A percentile compares a stretch with the other conserved stretches of the same genome.
These are phyloP conservation scores for Parnassius orleans DNA, from an alignment of 2,888 invertebrate genomes.

Conservation along the genomic window DNA sequence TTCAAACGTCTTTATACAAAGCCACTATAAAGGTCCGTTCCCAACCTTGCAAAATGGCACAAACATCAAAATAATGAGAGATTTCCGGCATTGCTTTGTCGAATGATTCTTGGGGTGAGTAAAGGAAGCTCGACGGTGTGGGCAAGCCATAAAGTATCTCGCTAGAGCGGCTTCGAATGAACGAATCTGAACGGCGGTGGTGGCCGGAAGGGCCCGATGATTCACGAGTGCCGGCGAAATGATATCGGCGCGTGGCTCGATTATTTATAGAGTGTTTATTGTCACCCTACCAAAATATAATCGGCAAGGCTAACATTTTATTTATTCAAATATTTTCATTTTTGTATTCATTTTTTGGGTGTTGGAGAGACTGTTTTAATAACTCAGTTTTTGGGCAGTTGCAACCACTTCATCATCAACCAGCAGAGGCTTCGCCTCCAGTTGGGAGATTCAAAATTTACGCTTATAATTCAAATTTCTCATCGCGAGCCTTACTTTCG, in stretches of 20 bases:
- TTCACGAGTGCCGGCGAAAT: conserved; percentile 33
- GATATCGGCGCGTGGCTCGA: conserved; percentile 31
- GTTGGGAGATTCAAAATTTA: too few species aligned
- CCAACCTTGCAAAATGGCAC: background rate
- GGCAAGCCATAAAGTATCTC: conserved; percentile 22
- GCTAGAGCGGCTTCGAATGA: conserved; percentile 17
- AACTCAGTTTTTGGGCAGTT: too few species aligned
- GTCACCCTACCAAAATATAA: conserved; percentile 31
- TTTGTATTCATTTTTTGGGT: too few species aligned
- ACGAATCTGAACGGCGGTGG: conserved; percentile 11
- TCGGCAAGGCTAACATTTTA: background rate
- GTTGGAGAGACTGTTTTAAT: too few species aligned
- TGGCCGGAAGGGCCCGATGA: conserved; percentile 36
- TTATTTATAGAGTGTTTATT: conserved; percentile 38
- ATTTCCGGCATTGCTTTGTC: conserved; percentile 10
- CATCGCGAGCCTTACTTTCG: too few species aligned
- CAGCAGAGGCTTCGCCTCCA: too few species aligned
- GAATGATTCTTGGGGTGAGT: conserved; percentile 28
- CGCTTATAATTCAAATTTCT: too few species aligned
- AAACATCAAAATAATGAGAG: conserved; percentile 13
- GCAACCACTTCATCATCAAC: too few species aligned
- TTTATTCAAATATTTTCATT: background rate
- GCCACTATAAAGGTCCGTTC: background rate
- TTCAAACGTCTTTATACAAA: background rate
- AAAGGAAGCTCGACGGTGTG: conserved; percentile 19